These are phyloP conservation scores for Anolis sagrei DNA, from an alignment of 2,113 vertebrate species.

Conservation along the genomic window DNA sequence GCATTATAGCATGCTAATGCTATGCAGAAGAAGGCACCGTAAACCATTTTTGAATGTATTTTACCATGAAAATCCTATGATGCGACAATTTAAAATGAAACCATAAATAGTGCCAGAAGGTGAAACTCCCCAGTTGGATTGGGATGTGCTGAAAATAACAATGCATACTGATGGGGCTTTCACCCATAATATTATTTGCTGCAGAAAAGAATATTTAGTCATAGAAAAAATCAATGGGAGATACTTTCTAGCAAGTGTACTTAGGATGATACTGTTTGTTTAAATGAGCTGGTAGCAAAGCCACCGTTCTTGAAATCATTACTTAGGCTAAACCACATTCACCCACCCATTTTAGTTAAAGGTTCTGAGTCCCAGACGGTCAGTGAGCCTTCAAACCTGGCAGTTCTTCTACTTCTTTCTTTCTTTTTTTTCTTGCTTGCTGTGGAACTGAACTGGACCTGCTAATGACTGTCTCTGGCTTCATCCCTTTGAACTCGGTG, in stretches of 20 bases:
- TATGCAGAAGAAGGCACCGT: no score
- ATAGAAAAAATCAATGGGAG: background rate
- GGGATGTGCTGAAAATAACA: no score
- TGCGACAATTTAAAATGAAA: no score
- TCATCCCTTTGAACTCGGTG: conserved; percentile 57
- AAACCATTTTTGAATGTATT: no score
- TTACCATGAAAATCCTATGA: no score
- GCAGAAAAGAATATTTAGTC: background rate
- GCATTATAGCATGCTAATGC: no score
- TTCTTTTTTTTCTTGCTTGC: background rate
- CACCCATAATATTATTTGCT: background rate
- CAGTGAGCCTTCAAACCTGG: background rate
- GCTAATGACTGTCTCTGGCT: conserved; percentile 37
- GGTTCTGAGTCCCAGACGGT: background rate
- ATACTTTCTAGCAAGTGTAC: background rate
- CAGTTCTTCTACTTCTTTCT: background rate
- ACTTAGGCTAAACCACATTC: background rate
- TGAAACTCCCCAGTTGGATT: no score
- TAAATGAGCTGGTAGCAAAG: background rate
- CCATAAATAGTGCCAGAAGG: no score
- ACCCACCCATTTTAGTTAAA: background rate
- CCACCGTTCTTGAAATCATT: background rate
- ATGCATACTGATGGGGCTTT: background rate
- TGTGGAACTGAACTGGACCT: conserved; percentile 22
- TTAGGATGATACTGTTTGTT: no score